phyloP scores from a whole-genome alignment of 2,888 invertebrate species.

The Ceraclea dissimilis region DNA sequence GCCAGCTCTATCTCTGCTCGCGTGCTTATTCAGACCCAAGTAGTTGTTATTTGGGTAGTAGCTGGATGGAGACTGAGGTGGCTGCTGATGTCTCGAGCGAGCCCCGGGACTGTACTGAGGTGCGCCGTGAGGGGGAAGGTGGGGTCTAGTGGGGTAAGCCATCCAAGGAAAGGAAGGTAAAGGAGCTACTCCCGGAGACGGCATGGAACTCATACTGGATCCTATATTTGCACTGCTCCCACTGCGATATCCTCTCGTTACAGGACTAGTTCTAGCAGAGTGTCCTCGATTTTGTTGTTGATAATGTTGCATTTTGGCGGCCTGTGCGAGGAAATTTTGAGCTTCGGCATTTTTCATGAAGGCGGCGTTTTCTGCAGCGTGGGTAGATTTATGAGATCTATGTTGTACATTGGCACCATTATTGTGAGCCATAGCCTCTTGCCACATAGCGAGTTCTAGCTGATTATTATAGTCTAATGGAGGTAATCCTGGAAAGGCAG shows the following conservation, averaged over 20 bases:
- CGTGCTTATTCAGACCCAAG: constrained; percentile 36
- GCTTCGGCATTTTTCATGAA: constrained; percentile 38
- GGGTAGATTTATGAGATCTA: constrained; percentile 33
- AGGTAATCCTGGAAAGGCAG: constrained; percentile 41
- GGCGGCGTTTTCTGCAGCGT: constrained; percentile 38
- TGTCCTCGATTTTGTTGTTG: constrained; percentile 38
- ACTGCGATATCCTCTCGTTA: constrained; percentile 37
- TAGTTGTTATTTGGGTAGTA: constrained; percentile 44
- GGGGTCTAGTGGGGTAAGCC: constrained; percentile 35
- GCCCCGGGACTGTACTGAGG: constrained; percentile 40
- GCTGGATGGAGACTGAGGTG: constrained; percentile 23
- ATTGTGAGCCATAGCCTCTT: constrained; percentile 57
- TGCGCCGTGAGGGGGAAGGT: constrained; percentile 20
- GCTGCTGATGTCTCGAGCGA: constrained; percentile 33
- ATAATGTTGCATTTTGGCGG: constrained; percentile 35
- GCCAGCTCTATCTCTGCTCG: constrained; percentile 8
- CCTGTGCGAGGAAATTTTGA: constrained; percentile 42
- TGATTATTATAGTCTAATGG: constrained; percentile 48
- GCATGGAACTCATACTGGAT: constrained; percentile 3
- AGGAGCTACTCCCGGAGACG: constrained; percentile 23
- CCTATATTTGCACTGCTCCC: constrained; percentile 26
- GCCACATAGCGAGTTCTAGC: constrained; percentile 60
- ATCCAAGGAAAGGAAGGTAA: constrained; percentile 27
- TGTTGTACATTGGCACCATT: constrained; percentile 35
- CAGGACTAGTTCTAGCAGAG: constrained; percentile 45